Evolutionary conservation across 2,797 vertebrate genomes (phyloP).

Genomic region (Pipistrellus kuhlii): DNA sequence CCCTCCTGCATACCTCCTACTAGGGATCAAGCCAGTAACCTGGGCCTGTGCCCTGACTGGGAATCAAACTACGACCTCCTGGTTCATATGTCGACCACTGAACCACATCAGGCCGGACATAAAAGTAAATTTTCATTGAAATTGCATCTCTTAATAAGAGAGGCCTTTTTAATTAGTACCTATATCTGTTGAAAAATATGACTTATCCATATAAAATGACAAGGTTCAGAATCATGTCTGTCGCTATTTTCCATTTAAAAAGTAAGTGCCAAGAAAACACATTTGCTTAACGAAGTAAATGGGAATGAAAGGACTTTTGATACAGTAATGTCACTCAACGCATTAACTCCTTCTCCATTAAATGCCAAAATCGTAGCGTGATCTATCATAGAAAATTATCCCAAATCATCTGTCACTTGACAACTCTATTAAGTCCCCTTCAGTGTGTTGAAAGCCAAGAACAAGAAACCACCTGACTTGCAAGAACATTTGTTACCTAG

Average conservation of each 20-base stretch:
- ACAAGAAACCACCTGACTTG: neutral
- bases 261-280: neutral
- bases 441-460: constrained; percentile 10
- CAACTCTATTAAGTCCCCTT: neutral
- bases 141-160: neutral
- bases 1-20: no score
- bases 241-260: constrained; percentile 37
- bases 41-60: no score
- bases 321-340: neutral
- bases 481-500: neutral
- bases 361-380: neutral
- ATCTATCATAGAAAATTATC: neutral
- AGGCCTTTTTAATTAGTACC: neutral
- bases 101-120: no score
- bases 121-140: neutral
- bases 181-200: neutral
- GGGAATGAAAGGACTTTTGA: constrained; percentile 8
- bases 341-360: constrained; percentile 21
- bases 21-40: no score
- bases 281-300: neutral
- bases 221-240: neutral
- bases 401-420: constrained; percentile 14
- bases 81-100: no score
- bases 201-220: neutral
- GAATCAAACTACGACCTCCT: no score